Conservation (phyloP, 1,140 invertebrate genomes). For the Pseudomyrmex flavicornis region DNA sequence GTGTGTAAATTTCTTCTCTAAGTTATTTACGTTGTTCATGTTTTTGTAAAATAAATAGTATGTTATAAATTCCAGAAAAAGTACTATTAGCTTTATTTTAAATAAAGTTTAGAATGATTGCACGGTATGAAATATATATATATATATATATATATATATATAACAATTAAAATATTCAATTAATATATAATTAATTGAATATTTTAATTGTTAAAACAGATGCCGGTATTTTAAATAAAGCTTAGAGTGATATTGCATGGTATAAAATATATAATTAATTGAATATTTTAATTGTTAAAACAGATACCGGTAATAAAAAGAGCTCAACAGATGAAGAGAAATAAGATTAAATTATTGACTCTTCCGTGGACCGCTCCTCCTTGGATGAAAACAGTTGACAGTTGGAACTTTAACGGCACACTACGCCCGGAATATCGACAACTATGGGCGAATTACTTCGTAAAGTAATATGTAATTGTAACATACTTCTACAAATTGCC, state of each 20-base stretch:
- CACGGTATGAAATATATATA: background rate
- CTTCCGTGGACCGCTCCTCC: conserved; percentile 93
- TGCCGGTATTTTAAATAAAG: too few relatives aligned
- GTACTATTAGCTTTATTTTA: too few relatives aligned
- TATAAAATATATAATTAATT: background rate
- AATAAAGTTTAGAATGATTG: too few relatives aligned
- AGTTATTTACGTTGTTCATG: too few relatives aligned
- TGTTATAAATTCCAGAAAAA: background rate
- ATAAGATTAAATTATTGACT: conserved; percentile 86
- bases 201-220: too few relatives aligned
- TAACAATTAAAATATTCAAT: too few relatives aligned
- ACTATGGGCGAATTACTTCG: conserved; percentile 92
- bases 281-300: background rate
- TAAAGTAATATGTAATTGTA: conserved; percentile 82
- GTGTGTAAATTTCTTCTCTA: background rate
- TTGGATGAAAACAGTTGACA: conserved; percentile 97
- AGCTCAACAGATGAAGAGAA: conserved; percentile 74
- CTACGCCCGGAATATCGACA: conserved; percentile 88
- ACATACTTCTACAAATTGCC: background rate
- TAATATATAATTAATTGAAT: too few relatives aligned
- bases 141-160: conserved; percentile 1
- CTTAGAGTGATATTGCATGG: too few relatives aligned
- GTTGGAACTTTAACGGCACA: conserved; percentile 83
- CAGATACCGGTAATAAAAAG: conserved; percentile 83
- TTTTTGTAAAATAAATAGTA: background rate